phyloP scores from a whole-genome alignment of 2,797 vertebrate species.

The Sternotherus odoratus region DNA sequence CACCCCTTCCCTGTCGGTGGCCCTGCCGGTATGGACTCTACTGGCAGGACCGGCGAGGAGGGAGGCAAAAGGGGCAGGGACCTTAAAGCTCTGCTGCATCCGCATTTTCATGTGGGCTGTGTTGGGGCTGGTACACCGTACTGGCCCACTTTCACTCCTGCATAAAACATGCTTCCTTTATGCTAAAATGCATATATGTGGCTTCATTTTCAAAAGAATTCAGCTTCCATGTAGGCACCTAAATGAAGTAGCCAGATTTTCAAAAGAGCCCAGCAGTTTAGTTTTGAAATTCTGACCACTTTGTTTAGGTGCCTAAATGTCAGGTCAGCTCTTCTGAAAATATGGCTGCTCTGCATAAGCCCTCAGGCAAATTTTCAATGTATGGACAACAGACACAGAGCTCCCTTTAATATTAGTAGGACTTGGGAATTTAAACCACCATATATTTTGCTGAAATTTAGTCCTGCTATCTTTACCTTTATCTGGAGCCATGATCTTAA shows the following conservation, averaged over 20 bases:
- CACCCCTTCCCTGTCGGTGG: too few relatives aligned
- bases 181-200: not conserved
- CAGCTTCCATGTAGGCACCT: not conserved
- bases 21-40: too few relatives aligned
- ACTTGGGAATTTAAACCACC: conserved; percentile 36
- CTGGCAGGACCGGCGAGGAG: too few relatives aligned
- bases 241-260: conserved; percentile 9
- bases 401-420: not conserved
- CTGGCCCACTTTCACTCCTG: not conserved
- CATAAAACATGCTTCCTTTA: conserved; percentile 15
- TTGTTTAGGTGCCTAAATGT: not conserved
- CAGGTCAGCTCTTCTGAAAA: not conserved
- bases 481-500: not conserved
- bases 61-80: too few relatives aligned
- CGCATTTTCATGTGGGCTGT: too few relatives aligned
- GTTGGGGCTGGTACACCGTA: too few relatives aligned
- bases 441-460: not conserved
- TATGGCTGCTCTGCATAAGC: not conserved
- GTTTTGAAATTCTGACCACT: conserved; percentile 24
- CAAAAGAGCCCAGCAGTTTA: not conserved
- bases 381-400: conserved; percentile 16
- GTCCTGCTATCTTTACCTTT: not conserved
- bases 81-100: too few relatives aligned
- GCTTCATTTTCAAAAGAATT: not conserved
- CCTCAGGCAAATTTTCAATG: not conserved